Conservation (phyloP, 2,113 vertebrate genomes). For the Parus major region DNA sequence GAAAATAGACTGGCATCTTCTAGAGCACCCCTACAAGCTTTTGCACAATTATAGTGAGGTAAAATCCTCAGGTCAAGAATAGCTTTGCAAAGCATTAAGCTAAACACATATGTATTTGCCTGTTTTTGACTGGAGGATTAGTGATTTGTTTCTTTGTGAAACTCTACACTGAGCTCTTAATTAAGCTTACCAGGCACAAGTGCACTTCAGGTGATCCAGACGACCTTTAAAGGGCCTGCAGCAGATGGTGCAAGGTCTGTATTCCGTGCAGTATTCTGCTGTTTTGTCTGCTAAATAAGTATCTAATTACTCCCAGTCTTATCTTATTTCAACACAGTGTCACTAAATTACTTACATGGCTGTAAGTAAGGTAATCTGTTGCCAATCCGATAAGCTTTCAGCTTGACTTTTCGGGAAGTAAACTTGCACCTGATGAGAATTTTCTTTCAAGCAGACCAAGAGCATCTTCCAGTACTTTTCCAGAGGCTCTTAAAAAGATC, state of each 20-base stretch:
- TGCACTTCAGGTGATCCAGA: constrained; percentile 67
- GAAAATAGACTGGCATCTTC: background rate
- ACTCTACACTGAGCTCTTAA: constrained; percentile 37
- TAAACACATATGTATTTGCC: constrained; percentile 33
- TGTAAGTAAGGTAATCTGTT: constrained; percentile 61
- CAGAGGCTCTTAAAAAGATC: constrained; percentile 5
- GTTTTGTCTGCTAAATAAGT: constrained; percentile 73
- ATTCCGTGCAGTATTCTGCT: background rate
- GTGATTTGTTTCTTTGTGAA: constrained; percentile 38
- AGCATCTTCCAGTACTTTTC: constrained; percentile 1
- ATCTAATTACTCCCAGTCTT: constrained; percentile 71
- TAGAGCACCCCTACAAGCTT: background rate
- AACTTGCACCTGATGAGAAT: constrained; percentile 47
- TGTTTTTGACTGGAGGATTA: constrained; percentile 37
- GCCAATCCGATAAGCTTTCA: constrained; percentile 64
- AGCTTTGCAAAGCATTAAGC: background rate
- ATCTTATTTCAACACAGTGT: constrained; percentile 68
- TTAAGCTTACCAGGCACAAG: constrained; percentile 58
- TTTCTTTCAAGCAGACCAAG: background rate
- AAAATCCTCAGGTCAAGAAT: background rate
- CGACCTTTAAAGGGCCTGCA: constrained; percentile 67
- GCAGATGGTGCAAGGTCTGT: constrained; percentile 60
- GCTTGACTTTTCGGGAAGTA: constrained; percentile 53
- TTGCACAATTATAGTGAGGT: background rate
- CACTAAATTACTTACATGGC: constrained; percentile 66